Percentiles rank a stretch among this genome's conserved stretches.
These are phyloP conservation scores for Pristionchus fissidentatus DNA, from an alignment of 2,888 invertebrate genomes.

Conservation along the genomic window DNA sequence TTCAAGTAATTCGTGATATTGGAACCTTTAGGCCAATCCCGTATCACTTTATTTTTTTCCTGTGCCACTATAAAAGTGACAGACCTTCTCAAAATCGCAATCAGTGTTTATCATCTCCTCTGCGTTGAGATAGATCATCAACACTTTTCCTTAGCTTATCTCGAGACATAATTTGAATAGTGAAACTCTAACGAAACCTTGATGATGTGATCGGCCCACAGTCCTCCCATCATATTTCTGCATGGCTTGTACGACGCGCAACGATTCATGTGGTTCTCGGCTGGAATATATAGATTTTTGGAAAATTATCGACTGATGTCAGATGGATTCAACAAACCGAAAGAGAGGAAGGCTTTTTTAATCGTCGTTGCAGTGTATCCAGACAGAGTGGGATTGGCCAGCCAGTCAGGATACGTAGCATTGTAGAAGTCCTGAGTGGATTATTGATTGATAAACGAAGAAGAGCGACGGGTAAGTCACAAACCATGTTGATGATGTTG, in stretches of 20 bases:
- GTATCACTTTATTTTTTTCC: too few species aligned
- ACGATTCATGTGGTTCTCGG: conserved; percentile 40
- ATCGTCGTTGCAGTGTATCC: conserved; percentile 4
- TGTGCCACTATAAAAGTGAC: too few species aligned
- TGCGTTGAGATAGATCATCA: too few species aligned
- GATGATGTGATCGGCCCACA: conserved; percentile 38
- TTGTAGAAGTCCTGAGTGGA: conserved; percentile 5
- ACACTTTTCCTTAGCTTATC: too few species aligned
- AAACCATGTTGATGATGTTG: conserved; percentile 46
- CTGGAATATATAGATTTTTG: conserved; percentile 31
- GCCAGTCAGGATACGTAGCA: conserved; percentile 8
- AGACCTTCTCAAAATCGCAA: too few species aligned
- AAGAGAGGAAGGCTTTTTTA: conserved; percentile 9
- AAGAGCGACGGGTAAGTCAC: not conserved
- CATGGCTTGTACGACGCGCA: conserved; percentile 46
- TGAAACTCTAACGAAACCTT: too few species aligned
- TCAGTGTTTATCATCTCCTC: too few species aligned
- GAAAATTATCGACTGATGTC: not conserved
- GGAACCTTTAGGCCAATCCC: too few species aligned
- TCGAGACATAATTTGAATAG: too few species aligned
- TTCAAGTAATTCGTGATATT: not conserved
- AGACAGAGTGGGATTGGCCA: conserved; percentile 39
- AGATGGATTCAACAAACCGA: not conserved
- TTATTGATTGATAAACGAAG: too few species aligned
- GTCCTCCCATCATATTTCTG: conserved; percentile 47